Evolutionary conservation across 2,113 vertebrate species (phyloP).

Genomic region (Tricholaema leucomelas): DNA sequence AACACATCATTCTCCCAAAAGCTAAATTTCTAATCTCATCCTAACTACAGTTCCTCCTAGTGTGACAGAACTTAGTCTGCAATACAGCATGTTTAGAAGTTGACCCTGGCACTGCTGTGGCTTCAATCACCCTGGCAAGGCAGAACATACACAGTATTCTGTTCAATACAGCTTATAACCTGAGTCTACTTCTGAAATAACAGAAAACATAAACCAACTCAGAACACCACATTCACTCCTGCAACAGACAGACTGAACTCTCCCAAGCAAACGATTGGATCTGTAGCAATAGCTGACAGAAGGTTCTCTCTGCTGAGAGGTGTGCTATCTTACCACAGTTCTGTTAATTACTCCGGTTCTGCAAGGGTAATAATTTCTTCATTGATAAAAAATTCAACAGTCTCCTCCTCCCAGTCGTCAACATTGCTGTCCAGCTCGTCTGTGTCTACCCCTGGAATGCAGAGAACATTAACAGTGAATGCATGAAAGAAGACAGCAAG

Average conservation of each 20-base stretch:
- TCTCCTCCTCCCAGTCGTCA: conserved; percentile 99
- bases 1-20: not conserved
- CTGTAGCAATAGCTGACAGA: not conserved
- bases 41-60: not conserved
- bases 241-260: not conserved
- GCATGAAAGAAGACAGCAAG: not conserved
- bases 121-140: not conserved
- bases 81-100: not conserved
- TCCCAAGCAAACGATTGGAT: not conserved
- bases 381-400: conserved; percentile 99
- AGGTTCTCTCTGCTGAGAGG: not conserved
- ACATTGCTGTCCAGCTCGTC: conserved; percentile 97
- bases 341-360: conserved; percentile 86
- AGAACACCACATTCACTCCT: not conserved
- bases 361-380: conserved; percentile 96
- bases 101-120: not conserved
- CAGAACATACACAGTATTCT: not conserved
- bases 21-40: not conserved
- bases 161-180: not conserved
- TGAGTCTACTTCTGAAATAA: not conserved
- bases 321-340: conserved; percentile 61
- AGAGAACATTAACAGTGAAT: not conserved
- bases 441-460: conserved; percentile 86
- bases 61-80: not conserved
- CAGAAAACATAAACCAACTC: not conserved